Conservation (phyloP, 2,888 invertebrate genomes). For the Epiperipatus broadwayi region DNA sequence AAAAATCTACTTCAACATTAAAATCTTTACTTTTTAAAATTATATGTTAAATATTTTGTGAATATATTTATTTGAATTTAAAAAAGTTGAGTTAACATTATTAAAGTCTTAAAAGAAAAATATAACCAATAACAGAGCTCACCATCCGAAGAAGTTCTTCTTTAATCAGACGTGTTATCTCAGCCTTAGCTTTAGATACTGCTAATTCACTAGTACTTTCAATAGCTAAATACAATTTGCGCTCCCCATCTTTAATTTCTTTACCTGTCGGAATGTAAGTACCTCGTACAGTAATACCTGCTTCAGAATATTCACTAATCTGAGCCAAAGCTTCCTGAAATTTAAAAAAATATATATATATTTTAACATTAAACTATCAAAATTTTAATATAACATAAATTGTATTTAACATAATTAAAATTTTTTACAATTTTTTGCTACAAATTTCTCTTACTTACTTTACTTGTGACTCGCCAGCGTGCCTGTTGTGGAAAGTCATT, state of each 20-base stretch:
- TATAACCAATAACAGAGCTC: conserved; percentile 37
- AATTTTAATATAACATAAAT: conserved; percentile 4
- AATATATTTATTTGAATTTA: not conserved
- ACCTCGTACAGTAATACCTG: conserved; percentile 95
- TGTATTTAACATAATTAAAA: not conserved
- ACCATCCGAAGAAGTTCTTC: conserved; percentile 85
- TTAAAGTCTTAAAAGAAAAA: not conserved
- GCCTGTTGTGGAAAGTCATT: conserved; percentile 99
- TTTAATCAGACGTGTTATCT: conserved; percentile 90
- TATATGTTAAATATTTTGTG: not conserved
- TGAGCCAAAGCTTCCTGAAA: conserved; percentile 80
- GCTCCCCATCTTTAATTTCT: conserved; percentile 69
- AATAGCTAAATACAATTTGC: conserved; percentile 91
- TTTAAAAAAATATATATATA: conserved; percentile 14
- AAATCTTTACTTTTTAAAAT: not conserved
- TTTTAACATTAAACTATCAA: conserved; percentile 8
- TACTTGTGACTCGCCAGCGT: conserved; percentile 90
- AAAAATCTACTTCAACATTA: not conserved
- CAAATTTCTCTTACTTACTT: conserved; percentile 35
- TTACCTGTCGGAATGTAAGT: conserved; percentile 72
- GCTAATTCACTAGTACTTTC: conserved; percentile 93
- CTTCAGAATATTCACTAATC: conserved; percentile 96
- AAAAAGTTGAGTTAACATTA: not conserved
- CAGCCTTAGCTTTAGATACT: conserved; percentile 84
- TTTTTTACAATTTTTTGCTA: not conserved